A percentile compares a stretch with the other conserved stretches of the same genome.
phyloP scores from a whole-genome alignment of 35 echinoderm and acorn worm species.

The Hemicentrotus pulcherrimus region DNA sequence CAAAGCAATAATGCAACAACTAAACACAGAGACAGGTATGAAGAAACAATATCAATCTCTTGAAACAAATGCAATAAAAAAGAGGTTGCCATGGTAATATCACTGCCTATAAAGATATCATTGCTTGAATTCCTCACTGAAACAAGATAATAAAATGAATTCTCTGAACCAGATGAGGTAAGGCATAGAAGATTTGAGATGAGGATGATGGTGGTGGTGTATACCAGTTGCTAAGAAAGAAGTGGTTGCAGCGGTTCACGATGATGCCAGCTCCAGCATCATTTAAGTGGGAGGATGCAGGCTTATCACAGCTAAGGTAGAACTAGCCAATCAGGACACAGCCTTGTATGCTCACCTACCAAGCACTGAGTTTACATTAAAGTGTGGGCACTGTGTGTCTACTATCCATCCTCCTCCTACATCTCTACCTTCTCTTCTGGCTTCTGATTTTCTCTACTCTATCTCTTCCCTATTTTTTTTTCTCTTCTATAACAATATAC shows the following conservation, averaged over 20 bases:
- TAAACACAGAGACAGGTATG: background rate
- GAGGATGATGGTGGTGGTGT: background rate
- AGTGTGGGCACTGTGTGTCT: background rate
- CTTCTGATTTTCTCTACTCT: too few species aligned
- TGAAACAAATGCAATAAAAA: background rate
- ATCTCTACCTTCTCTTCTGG: background rate
- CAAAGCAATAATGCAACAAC: background rate
- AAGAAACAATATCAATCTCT: background rate
- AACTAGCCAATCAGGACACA: background rate
- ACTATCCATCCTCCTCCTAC: background rate
- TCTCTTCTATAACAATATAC: too few species aligned
- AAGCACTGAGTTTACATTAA: background rate
- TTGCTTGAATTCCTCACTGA: background rate
- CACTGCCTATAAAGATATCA: background rate
- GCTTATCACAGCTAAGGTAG: background rate
- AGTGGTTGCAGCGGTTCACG: background rate
- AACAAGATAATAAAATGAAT: background rate
- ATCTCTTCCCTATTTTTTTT: too few species aligned
- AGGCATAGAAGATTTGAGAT: background rate
- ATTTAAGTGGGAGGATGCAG: background rate
- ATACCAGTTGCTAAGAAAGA: background rate
- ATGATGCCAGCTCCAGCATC: background rate
- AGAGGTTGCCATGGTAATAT: background rate
- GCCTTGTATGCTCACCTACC: background rate
- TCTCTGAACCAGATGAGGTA: background rate